Conservation (phyloP, 2,888 invertebrate genomes). For the Drosophila bunnanda region DNA sequence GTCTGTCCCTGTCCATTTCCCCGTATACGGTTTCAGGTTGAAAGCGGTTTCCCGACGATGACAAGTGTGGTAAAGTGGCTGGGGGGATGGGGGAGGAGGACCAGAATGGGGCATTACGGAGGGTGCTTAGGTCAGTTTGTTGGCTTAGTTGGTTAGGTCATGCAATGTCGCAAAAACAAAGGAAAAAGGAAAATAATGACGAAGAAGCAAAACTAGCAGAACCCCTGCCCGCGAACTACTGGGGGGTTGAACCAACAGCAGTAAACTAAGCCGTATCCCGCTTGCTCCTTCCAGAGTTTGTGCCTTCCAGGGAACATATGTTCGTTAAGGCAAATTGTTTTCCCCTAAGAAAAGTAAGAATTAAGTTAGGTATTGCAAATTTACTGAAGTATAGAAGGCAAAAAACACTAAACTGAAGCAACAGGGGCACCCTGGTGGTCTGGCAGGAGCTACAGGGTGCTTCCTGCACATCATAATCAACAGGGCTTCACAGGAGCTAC, state of each 20-base stretch:
- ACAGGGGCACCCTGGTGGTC: background rate
- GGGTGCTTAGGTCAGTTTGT: constrained; percentile 47
- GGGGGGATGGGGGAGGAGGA: too few species aligned
- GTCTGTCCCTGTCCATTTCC: constrained; percentile 1
- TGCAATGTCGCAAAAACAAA: constrained; percentile 30
- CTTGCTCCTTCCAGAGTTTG: background rate
- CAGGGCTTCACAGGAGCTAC: background rate
- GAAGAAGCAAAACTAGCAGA: constrained; percentile 1
- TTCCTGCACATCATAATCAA: background rate
- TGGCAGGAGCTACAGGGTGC: background rate
- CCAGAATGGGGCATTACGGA: constrained; percentile 11
- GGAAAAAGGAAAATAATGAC: constrained; percentile 9
- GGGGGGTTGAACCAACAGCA: constrained; percentile 25
- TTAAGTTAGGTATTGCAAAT: background rate
- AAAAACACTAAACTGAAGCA: background rate
- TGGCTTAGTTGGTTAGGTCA: constrained; percentile 44
- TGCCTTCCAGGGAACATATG: background rate
- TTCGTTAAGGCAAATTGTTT: background rate
- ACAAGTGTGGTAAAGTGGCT: constrained; percentile 20
- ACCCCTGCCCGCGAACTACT: background rate
- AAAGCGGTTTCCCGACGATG: constrained; percentile 36
- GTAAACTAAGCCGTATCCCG: constrained; percentile 9
- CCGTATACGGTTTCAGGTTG: constrained; percentile 39
- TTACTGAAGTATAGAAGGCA: background rate
- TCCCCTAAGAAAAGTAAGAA: background rate